Evolutionary conservation across 1,140 invertebrate genomes (phyloP).

Genomic region (Euwallacea similis): DNA sequence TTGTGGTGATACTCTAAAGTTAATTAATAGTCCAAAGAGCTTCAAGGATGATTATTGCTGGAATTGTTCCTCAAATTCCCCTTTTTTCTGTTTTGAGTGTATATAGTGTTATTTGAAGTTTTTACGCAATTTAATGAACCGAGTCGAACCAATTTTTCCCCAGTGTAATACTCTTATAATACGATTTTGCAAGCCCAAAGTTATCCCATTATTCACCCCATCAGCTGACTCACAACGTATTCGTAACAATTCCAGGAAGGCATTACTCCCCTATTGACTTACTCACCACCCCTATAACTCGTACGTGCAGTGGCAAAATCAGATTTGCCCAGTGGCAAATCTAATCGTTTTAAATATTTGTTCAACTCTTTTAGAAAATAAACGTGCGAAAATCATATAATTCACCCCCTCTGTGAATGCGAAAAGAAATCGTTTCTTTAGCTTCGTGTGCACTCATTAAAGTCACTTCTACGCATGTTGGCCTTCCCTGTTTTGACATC

Average conservation of each 20-base stretch:
- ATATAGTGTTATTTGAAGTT: too few species aligned
- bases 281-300: neutral
- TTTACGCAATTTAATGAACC: too few species aligned
- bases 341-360: conserved; percentile 6
- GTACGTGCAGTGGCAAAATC: neutral
- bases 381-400: neutral
- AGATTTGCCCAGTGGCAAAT: neutral
- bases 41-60: too few species aligned
- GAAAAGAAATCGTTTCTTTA: neutral
- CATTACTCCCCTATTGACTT: neutral
- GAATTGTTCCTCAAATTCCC: too few species aligned
- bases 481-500: neutral
- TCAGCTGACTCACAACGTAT: neutral
- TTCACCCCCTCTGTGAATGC: neutral
- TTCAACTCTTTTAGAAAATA: neutral
- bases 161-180: too few species aligned
- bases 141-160: too few species aligned
- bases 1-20: too few species aligned
- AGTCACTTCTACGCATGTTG: neutral
- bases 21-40: too few species aligned
- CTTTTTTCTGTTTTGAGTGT: too few species aligned
- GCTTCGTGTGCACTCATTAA: neutral
- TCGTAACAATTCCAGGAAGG: neutral
- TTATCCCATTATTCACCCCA: neutral
- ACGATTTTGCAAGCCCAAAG: too few species aligned